Base-by-base conservation (phyloP, 2,888 invertebrate genomes). In the Drosophila basisetae region DNA sequence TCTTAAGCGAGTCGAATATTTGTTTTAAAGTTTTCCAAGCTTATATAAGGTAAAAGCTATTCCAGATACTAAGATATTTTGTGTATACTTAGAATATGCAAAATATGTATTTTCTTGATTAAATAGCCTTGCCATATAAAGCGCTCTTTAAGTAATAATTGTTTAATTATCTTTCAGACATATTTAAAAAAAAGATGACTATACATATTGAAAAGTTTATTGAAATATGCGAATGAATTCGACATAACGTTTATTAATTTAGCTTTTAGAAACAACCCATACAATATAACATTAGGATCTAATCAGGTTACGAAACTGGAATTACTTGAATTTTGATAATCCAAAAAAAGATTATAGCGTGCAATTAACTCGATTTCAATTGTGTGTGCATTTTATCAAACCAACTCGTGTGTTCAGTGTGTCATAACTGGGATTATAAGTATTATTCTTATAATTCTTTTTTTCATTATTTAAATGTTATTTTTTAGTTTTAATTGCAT, bases 311-410 rank as follows among this genome's bases (percentile, higher is more conserved):
- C 52, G 39, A 13, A 50, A 68, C 53, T 35, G 43, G 41, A 37
- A 37, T 52, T 37, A 41, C 30, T 41, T 31, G 41, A 30, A 30
- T 22, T n/a, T 30, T 41, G 16, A 39, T 37, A 56, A 60, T 73
- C 67, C 72, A 84, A 82, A 65, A 72, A 68, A 53, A 72, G 70
- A 66, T 71, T 71, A 78, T 73, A 89, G 72, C 85, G 90, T 85
- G 85, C 85, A 85, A 78, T 62, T 74, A 85, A 85, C 85, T 90
- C 74, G 85, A 82, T 87, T 87, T 78, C 75, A 84, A 87, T 82
- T 76, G 71, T 80, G 83, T 88, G 85, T 88, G 85, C 85, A 88
- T 78, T 88, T 60, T 84, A 68, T 83, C 73, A 85, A 90, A 90
- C 85, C 80, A 85, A 88, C 85, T 84, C 85, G 76, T 82, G 83